These are phyloP conservation scores for Oreohelix idahoensis DNA, from an alignment of 1,140 invertebrate genomes.

Conservation along the genomic window DNA sequence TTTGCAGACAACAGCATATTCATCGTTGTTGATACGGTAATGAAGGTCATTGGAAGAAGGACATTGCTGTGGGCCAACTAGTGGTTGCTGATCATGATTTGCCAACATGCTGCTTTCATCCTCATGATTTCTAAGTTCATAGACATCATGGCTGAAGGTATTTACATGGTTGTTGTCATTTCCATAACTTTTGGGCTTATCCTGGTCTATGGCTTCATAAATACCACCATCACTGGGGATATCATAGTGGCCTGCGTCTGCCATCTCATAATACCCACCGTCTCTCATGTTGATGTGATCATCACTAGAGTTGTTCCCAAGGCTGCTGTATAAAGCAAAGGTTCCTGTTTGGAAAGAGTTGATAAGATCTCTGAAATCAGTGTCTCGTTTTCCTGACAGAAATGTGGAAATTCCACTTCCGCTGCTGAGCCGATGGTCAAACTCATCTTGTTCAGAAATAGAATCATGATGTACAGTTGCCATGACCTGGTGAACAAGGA, in stretches of 20 bases:
- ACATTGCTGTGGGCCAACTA: background rate
- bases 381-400: slow-evolving; percentile 33
- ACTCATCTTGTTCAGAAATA: slow-evolving; percentile 8
- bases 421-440: slow-evolving; percentile 25
- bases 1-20: slow-evolving; percentile 42
- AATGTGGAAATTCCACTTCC: slow-evolving; percentile 45
- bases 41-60: slow-evolving; percentile 11
- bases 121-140: background rate
- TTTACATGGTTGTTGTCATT: background rate
- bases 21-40: slow-evolving; percentile 43
- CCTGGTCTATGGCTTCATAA: slow-evolving; percentile 13
- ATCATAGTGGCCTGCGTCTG: background rate
- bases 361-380: slow-evolving; percentile 39
- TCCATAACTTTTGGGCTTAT: background rate
- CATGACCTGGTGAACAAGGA: slow-evolving; percentile 31
- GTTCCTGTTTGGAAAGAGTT: slow-evolving; percentile 17
- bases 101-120: background rate
- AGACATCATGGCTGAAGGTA: background rate
- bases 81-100: background rate
- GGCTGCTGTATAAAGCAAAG: background rate
- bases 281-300: background rate
- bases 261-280: slow-evolving; percentile 9
- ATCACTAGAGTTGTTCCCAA: background rate
- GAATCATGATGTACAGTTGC: slow-evolving; percentile 40
- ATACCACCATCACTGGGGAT: background rate